phyloP scores from a whole-genome alignment of 2,797 vertebrate genomes.

The Sebastes elongatus region DNA sequence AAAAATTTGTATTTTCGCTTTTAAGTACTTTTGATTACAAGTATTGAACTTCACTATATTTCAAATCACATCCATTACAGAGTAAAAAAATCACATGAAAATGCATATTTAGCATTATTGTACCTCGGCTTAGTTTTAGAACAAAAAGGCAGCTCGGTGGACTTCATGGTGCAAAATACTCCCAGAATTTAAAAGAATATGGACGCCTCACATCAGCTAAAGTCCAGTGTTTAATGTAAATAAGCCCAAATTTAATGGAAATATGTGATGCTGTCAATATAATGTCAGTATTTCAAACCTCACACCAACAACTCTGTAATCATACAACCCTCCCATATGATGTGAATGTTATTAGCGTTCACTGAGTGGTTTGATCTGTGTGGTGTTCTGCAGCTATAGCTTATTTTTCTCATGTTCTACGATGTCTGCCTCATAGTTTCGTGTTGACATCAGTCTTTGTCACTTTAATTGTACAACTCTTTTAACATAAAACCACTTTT shows the following conservation, averaged over 20 bases:
- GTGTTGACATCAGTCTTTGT: not conserved
- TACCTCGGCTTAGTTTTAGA: not conserved
- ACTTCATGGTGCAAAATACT: not conserved
- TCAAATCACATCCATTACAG: not conserved
- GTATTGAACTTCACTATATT: not conserved
- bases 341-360: not conserved
- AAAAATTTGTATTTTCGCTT: not conserved
- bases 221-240: no score
- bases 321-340: no score
- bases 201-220: not conserved
- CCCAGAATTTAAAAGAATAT: not conserved
- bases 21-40: not conserved
- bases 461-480: not conserved
- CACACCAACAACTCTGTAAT: not conserved
- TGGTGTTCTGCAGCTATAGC: not conserved
- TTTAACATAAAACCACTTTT: not conserved
- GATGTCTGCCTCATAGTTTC: rapidly evolving
- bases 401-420: not conserved
- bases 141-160: rapidly evolving
- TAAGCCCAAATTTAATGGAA: not conserved
- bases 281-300: not conserved
- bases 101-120: not conserved
- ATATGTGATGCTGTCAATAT: not conserved
- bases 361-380: not conserved
- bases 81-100: not conserved